Evolutionary conservation across 2,797 vertebrate genomes (phyloP), one percentile per base, ranked within the genome.

Genomic region (Pseudopleuronectes americanus): DNA sequence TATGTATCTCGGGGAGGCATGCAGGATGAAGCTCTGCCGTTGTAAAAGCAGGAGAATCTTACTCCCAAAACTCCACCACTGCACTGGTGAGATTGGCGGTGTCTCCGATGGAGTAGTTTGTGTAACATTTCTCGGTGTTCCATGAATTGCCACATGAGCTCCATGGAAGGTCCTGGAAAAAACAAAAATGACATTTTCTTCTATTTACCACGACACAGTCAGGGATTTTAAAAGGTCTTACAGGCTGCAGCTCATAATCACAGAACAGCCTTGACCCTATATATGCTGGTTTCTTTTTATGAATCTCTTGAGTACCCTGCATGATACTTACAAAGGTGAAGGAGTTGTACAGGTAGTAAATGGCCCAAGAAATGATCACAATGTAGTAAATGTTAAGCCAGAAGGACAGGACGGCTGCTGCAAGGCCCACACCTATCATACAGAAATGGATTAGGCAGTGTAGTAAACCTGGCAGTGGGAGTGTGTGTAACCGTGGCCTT

Each of bases 301-400:
- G 36, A 38, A 38, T 56, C 57, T 38, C 3, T 6, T 66, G 66
- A 64, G 49, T 13, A 41, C 43, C 55, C 38, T 38, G n/a, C 38
- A 36, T 33, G 14, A 77, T 88, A 94, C 97, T 98, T 94, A 99
- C 97, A 68, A 94, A 92, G 58, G 97, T 97, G 76, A 99, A 97
- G 83, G 98, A 98, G 87, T 96, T 97, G 86, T 97, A 99, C 83
- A 99, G 94, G 92, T 99, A 99, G 92, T 99, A 99, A 92, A 99
- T 95, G 73, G 98, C 98, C 98, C 98, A 99, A 19, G 97, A 83
- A 91, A 99, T 99, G 90, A 99, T 99, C 85, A 99, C 96, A 77
- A 99, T 96, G 94, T 99, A 99, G 93, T 99, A 99, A 93, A 99
- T 99, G 89, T 99, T 99, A 73, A 99, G 95, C 96, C 96, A 99